phyloP scores from a whole-genome alignment of 2,113 vertebrate genomes.

The Solea solea region DNA sequence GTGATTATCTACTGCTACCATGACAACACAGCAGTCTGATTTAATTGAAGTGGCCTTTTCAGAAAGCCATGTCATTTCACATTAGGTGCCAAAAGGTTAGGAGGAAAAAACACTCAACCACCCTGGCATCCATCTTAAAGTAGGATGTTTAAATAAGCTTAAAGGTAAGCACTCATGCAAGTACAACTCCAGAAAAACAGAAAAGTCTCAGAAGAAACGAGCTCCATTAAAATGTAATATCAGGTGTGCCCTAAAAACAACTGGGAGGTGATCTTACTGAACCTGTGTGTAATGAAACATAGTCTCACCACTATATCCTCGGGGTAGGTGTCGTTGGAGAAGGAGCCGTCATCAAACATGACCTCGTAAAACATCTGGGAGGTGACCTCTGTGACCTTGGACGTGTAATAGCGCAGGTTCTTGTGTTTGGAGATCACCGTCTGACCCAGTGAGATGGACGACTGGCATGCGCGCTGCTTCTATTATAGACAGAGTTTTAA shows the following conservation, averaged over 20 bases:
- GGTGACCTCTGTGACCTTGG: conserved; percentile 87
- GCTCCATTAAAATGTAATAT: conserved; percentile 7
- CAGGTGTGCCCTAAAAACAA: conserved; percentile 1
- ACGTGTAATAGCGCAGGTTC: conserved; percentile 95
- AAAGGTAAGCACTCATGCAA: neutral
- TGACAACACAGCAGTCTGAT: conserved; percentile 3
- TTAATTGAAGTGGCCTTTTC: conserved; percentile 13
- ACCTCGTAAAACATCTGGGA: conserved; percentile 96
- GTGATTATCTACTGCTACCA: conserved; percentile 15
- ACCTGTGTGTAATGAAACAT: conserved; percentile 41
- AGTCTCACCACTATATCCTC: conserved; percentile 95
- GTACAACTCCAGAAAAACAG: neutral
- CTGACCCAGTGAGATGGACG: conserved; percentile 88
- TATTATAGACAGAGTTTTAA: conserved; percentile 54
- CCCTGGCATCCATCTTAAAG: neutral
- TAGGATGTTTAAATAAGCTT: neutral
- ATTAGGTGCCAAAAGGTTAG: neutral
- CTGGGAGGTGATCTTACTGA: conserved; percentile 21
- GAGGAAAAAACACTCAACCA: neutral
- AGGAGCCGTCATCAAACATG: conserved; percentile 95
- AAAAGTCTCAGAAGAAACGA: neutral
- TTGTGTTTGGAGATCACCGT: conserved; percentile 95
- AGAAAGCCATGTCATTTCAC: neutral
- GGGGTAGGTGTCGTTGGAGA: conserved; percentile 95
- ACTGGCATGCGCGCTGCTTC: conserved; percentile 84